These are phyloP conservation scores for Sitobion miscanthi DNA, from an alignment of 1,140 invertebrate species.

Conservation along the genomic window DNA sequence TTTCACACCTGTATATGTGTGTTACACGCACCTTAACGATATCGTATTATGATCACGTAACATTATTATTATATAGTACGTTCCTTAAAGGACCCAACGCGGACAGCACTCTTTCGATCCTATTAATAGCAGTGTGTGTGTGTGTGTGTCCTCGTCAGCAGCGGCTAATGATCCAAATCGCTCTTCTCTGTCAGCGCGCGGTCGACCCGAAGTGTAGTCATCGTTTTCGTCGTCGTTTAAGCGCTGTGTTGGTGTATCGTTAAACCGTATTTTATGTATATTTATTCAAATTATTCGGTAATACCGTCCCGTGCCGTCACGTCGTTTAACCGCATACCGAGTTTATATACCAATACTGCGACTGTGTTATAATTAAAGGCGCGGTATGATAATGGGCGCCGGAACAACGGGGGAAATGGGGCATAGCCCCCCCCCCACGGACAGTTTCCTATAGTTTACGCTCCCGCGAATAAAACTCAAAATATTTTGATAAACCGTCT, in stretches of 20 bases:
- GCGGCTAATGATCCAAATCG: constrained; percentile 51
- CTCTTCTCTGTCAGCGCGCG: not conserved
- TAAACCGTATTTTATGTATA: not conserved
- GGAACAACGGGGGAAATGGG: no score
- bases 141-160: constrained; percentile 36
- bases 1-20: constrained; percentile 33
- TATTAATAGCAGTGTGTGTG: not conserved
- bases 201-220: not conserved
- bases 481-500: no score
- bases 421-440: no score
- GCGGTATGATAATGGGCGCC: not conserved
- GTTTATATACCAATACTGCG: no score
- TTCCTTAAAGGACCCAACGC: not conserved
- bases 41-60: not conserved
- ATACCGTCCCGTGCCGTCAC: not conserved
- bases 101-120: not conserved
- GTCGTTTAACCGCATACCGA: not conserved
- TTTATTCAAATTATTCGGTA: not conserved
- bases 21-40: not conserved
- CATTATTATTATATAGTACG: not conserved
- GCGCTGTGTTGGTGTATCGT: not conserved
- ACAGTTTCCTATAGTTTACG: no score
- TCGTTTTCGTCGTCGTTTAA: not conserved
- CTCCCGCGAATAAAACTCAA: no score
- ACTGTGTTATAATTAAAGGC: not conserved